Conservation (phyloP, 2,113 vertebrate species). For the Lasiurus cinereus region DNA sequence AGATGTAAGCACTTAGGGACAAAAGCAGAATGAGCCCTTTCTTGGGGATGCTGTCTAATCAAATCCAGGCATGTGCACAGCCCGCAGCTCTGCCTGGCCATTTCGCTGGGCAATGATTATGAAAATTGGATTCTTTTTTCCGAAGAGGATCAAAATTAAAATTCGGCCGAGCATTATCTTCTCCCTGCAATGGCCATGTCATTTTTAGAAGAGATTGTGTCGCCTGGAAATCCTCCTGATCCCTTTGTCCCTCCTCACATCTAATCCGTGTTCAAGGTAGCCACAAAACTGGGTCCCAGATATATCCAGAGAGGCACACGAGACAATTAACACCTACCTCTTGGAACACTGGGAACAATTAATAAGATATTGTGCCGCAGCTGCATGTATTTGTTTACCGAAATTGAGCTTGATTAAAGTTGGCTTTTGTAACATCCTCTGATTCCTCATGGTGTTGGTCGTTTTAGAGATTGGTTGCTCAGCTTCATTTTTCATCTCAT, state of each 20-base stretch:
- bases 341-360: slow-evolving; percentile 18
- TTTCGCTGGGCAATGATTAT: slow-evolving; percentile 25
- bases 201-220: slow-evolving; percentile 55
- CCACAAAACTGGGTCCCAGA: slow-evolving; percentile 15
- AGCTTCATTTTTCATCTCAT: background rate
- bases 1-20: slow-evolving; percentile 32
- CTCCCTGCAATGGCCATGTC: slow-evolving; percentile 23
- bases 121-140: slow-evolving; percentile 68
- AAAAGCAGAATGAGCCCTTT: slow-evolving; percentile 58
- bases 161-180: slow-evolving; percentile 61
- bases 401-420: slow-evolving; percentile 64
- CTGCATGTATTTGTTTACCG: slow-evolving; percentile 60
- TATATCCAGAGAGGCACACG: slow-evolving; percentile 26
- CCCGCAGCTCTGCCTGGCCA: background rate
- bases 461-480: background rate
- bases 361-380: slow-evolving; percentile 49
- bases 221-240: slow-evolving; percentile 60
- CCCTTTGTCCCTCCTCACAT: slow-evolving; percentile 62
- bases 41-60: slow-evolving; percentile 45
- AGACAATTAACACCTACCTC: slow-evolving; percentile 65
- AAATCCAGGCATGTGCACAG: slow-evolving; percentile 13
- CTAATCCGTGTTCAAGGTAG: slow-evolving; percentile 45
- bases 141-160: slow-evolving; percentile 66
- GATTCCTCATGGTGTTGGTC: background rate
- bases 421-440: slow-evolving; percentile 48